Base-by-base conservation (phyloP, 2,797 vertebrate genomes). In the Sebastes baramenuke region DNA sequence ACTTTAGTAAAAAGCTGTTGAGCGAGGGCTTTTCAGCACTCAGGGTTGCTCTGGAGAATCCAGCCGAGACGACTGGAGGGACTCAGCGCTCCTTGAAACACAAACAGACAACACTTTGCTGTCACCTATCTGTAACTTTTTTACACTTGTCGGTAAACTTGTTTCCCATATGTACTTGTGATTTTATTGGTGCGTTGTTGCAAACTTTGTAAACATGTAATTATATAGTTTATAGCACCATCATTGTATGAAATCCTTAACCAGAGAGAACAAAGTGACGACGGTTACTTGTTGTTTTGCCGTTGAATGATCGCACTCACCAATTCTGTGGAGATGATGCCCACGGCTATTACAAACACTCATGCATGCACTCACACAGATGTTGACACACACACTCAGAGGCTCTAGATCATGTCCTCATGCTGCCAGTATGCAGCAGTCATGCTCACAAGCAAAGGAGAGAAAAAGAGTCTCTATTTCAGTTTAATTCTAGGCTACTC, bases 401-500 rank as follows among this genome's bases (percentile, higher is more conserved):
- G 34, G 70, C 74, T 80, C 79, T 25, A 7, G 30, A 90, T 86
- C 85, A 38, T 83, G 85, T 88, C 67, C 73, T 90, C 60, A 74
- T 25, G 30, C 60, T 82, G 79, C 75, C 79, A 68, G 69, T 70
- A 78, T 59, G 69, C 49, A 81, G 74, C 73, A 79, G 77, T 66
- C 60, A 42, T 73, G 72, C 69, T 84, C 76, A 67, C 73, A 30
- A 87, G 84, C 46, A 71, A 79, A 55, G 49, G 36, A 77, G 6
- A 67, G 64, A 78, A 87, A 77, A 82, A 49, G 6, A 83, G 68
- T 79, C 81, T 92, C 73, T 89, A 87, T 88, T 92, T 91, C 84
- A 58, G 64, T 78, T 81, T 93, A 92, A 92, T 92, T 91, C 85
- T 67, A 84, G 90, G 87, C 83, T 91, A 88, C 89, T 79, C 87